Conservation (phyloP, 2,113 vertebrate genomes). For the Cephalophus harveyi region DNA sequence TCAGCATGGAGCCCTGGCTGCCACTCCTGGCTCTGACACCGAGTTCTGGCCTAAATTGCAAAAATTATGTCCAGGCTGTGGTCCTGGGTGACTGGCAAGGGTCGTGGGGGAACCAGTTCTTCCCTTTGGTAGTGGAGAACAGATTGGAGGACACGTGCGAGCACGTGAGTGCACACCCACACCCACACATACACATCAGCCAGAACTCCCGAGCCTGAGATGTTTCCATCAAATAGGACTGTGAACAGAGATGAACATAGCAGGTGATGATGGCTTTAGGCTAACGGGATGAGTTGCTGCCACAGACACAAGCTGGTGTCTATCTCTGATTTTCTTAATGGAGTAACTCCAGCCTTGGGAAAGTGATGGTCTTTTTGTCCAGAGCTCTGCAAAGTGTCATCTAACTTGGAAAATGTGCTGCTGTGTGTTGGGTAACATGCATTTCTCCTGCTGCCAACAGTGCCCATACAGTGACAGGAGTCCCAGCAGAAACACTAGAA, state of each 20-base stretch:
- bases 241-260: not conserved
- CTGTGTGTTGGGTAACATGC: not conserved
- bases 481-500: not conserved
- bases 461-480: not conserved
- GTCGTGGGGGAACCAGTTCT: not conserved
- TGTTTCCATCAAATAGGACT: not conserved
- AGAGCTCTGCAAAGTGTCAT: not conserved
- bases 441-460: not conserved
- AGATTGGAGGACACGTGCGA: not conserved
- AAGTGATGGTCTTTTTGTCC: conserved; percentile 4
- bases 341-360: not conserved
- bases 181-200: not conserved
- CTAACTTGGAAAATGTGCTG: not conserved
- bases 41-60: not conserved
- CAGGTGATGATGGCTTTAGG: not conserved
- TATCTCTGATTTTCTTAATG: not conserved
- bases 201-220: not conserved
- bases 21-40: not conserved
- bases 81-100: not conserved
- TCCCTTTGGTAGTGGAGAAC: not conserved
- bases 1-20: not conserved
- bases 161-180: not conserved
- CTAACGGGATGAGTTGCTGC: not conserved
- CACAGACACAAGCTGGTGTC: not conserved
- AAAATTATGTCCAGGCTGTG: not conserved